Conservation (phyloP, 1,140 invertebrate genomes). For the Sweltsa coloradensis region DNA sequence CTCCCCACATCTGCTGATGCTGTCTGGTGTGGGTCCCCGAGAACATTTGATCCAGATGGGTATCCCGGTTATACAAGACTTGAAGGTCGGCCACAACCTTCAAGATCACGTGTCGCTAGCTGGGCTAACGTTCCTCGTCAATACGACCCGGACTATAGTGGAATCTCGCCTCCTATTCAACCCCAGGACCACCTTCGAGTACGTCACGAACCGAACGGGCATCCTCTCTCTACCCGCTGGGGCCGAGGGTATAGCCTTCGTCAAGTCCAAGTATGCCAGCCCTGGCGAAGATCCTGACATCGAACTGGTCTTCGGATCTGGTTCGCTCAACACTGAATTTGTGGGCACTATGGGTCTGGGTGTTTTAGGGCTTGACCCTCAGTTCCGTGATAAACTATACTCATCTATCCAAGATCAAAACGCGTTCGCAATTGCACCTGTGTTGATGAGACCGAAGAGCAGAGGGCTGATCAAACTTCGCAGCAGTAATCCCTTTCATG, state of each 20-base stretch:
- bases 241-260: slow-evolving; percentile 72
- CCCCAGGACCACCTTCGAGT: slow-evolving; percentile 54
- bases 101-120: slow-evolving; percentile 68
- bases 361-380: slow-evolving; percentile 72
- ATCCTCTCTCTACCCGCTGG: slow-evolving; percentile 76
- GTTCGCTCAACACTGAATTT: slow-evolving; percentile 70
- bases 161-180: slow-evolving; percentile 19
- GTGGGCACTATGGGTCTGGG: slow-evolving; percentile 54
- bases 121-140: slow-evolving; percentile 12
- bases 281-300: slow-evolving; percentile 66
- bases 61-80: slow-evolving; percentile 52
- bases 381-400: slow-evolving; percentile 64
- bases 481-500: slow-evolving; percentile 68
- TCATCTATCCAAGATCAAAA: slow-evolving; percentile 61
- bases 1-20: slow-evolving; percentile 68
- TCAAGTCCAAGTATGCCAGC: slow-evolving; percentile 68
- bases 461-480: slow-evolving; percentile 60
- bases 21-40: slow-evolving; percentile 68
- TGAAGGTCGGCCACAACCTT: slow-evolving; percentile 65
- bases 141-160: slow-evolving; percentile 29
- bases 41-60: slow-evolving; percentile 53
- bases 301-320: slow-evolving; percentile 78
- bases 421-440: slow-evolving; percentile 71
- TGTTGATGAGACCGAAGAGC: slow-evolving; percentile 66
- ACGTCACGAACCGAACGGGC: slow-evolving; percentile 58